Evolutionary conservation across 2,888 invertebrate genomes (phyloP), one percentile per base, ranked within the genome.

Genomic region (Hetaerina titia): DNA sequence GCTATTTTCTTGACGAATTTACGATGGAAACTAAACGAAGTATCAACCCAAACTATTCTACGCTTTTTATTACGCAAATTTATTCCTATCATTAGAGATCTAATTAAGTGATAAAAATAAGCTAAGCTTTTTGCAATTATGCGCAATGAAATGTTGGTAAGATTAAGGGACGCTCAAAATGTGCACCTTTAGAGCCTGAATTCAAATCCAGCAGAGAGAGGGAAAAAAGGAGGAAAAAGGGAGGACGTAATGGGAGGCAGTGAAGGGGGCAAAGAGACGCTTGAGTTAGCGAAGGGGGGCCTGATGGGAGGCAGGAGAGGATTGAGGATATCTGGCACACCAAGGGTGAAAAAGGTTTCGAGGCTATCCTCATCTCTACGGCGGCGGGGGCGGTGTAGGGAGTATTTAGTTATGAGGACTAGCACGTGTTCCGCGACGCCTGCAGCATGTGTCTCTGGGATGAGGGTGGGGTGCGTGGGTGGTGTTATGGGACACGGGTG

Each of bases 341-440:
- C 69, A 0, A 69, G n/a, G n/a, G 69, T n/a, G n/a, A 69, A 69
- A n/a, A 69, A n/a, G 69, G 69, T 69, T n/a, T 22, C 25, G 81
- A 81, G 81, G 81, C 31, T 81, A 92, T 69, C 92, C 69, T 60
- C 92, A 56, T n/a, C 92, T 69, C 56, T 57, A 69, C 45, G 45
- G 74, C 69, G 45, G 81, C 25, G 31, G n/a, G 81, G 60, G 60
- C 11, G 60, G 60, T 11, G 81, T 11, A 31, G 69, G 69, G 69
- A 69, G 64, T 92, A 74, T 92, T 92, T 92, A 92, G 92, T 92
- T 92, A 69, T 92, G 92, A 92, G 92, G 25, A 56, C 56, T 56
- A 92, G 92, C 92, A 92, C 92, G 92, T 92, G 92, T 92, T 92
- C 74, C 92, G 69, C 69, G 64, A 92, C 69, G 74, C 25, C 11